A percentile compares a stretch with the other conserved stretches of the same genome.
These are phyloP conservation scores for Engraulis encrasicolus DNA, from an alignment of 2,113 vertebrate genomes.

Conservation along the genomic window DNA sequence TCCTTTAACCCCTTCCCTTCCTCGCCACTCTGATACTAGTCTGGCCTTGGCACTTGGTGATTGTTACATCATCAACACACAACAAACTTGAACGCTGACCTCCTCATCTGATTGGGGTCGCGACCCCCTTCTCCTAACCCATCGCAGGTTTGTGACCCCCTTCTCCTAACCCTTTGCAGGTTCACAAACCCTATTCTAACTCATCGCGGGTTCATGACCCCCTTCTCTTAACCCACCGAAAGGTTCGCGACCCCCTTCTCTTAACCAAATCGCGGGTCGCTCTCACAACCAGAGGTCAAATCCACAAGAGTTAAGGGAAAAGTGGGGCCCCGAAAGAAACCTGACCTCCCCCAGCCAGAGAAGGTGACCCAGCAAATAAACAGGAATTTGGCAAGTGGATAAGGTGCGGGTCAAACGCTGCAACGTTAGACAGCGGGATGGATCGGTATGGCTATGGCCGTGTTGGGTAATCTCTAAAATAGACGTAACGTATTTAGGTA, in stretches of 20 bases:
- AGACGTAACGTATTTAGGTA: constrained; percentile 61
- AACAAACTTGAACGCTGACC: constrained; percentile 1
- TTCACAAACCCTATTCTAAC: no score
- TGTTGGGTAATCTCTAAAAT: constrained; percentile 62
- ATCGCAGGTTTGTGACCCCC: neutral
- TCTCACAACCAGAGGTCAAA: constrained; percentile 10
- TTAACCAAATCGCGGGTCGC: no score
- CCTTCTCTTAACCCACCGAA: neutral
- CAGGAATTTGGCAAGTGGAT: neutral
- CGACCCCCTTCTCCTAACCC: neutral
- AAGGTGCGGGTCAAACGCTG: constrained; percentile 51
- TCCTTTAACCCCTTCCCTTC: no score
- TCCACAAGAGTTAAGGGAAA: neutral
- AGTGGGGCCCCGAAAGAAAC: neutral
- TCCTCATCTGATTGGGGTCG: neutral
- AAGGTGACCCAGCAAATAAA: neutral
- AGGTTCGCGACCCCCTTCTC: no score
- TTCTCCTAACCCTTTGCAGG: neutral
- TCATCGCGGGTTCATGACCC: neutral
- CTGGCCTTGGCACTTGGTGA: neutral
- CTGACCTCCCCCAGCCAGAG: neutral
- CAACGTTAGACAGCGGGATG: constrained; percentile 67
- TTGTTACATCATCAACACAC: constrained; percentile 3
- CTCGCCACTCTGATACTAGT: neutral
- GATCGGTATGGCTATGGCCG: constrained; percentile 63